Evolutionary conservation across 2,113 vertebrate genomes (phyloP), one percentile per base, ranked within the genome.

Genomic region (Synchiropus splendidus): DNA sequence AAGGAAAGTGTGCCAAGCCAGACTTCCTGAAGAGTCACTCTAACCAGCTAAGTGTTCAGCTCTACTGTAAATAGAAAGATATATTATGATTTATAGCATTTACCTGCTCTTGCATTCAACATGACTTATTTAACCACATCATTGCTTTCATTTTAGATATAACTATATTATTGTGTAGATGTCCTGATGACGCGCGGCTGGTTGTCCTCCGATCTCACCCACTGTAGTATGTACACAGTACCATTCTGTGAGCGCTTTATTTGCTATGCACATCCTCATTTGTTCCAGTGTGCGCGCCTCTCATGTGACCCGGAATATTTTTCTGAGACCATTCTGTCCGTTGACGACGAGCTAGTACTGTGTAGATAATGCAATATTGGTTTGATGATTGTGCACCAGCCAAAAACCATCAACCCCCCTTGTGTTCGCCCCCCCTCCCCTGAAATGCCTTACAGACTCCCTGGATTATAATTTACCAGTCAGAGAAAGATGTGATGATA

Each of bases 41-140:
- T 67, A 67, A 80, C 80, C 80, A 80, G 80, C 80, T 73, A 63
- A 31, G 64, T 75, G 74, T 79, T 76, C 51, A 69, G 76, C 56
- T 71, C 63, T n/a, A n/a, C 65, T 83, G 80, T 83, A 83, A 71
- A 83, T 83, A 83, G 63, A 74, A 77, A 69, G 67, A 79, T 78
- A 74, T 79, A 74, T 70, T 79, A 81, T 79, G 72, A 77, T 83
- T 80, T 83, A 70, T 61, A 75, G 75, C 70, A 78, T 80, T 80
- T 78, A 82, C 61, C 61, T 77, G 77, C 75, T 80, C 74, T 77
- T 80, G 80, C 72, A 80, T 83, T 68, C 59, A 76, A 72, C 72
- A 65, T n/a, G 59, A 77, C 73, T 83, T 83, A 83, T 80, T 80
- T 83, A 83, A 80, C 75, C 74, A 76, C 77, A 75, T 79, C 77